Conservation (phyloP, 64 coral and sea anemone species). For the Astreopora myriophthalma region DNA sequence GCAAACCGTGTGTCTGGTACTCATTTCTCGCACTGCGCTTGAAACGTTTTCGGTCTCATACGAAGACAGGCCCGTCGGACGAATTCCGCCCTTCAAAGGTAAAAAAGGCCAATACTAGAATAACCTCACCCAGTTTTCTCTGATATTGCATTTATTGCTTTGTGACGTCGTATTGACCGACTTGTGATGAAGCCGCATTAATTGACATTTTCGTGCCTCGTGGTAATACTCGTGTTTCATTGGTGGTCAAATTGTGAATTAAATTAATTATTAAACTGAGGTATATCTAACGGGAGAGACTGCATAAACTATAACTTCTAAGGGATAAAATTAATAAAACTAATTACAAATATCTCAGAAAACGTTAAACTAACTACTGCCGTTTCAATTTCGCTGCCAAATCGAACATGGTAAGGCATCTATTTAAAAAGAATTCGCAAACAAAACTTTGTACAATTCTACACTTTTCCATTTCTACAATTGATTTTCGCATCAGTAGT, state of each 20-base stretch:
- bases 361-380: not conserved
- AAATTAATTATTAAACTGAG: not conserved
- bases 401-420: not conserved
- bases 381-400: not conserved
- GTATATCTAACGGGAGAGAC: not conserved
- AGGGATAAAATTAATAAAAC: not conserved
- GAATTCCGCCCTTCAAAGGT: no score
- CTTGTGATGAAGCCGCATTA: not conserved
- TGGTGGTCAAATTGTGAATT: not conserved
- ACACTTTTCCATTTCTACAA: not conserved
- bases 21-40: no score
- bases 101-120: no score
- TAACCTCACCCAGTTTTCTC: no score
- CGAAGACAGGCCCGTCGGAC: no score
- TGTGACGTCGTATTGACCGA: not conserved
- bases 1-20: no score
- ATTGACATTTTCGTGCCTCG: not conserved
- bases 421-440: constrained; percentile 2
- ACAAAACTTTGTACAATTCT: constrained; percentile 28
- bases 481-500: not conserved
- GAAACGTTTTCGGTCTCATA: no score
- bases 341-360: constrained; percentile 3
- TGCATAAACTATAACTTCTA: not conserved
- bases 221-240: not conserved
- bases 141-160: not conserved